Evolutionary conservation across 2,113 vertebrate genomes (phyloP).

Genomic region (Thymallus thymallus): DNA sequence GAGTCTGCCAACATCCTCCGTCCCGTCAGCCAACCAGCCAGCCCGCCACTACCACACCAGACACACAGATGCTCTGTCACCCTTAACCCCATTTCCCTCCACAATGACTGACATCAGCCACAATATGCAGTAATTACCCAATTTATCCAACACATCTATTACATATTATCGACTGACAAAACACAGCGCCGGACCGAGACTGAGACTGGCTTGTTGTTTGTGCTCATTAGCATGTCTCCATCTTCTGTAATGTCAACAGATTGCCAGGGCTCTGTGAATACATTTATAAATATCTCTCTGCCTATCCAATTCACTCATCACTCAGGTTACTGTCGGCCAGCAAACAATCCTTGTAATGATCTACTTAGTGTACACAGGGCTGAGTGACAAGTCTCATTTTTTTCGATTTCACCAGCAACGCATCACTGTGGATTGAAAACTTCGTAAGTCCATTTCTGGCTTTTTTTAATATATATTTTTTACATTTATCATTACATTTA

Average conservation of each 20-base stretch:
- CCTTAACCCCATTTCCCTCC: not conserved
- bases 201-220: not conserved
- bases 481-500: no score
- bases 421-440: not conserved
- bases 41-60: not conserved
- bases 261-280: not conserved
- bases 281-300: not conserved
- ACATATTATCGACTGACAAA: not conserved
- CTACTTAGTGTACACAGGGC: slow-evolving; percentile 5
- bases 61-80: not conserved
- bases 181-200: not conserved
- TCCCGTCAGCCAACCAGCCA: not conserved
- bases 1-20: not conserved
- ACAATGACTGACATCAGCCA: not conserved
- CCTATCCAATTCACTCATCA: not conserved
- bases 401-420: not conserved
- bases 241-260: not conserved
- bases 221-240: not conserved
- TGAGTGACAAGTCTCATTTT: not conserved
- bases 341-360: not conserved
- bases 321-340: not conserved
- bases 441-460: not conserved
- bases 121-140: slow-evolving; percentile 4
- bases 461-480: no score
- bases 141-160: not conserved